phyloP scores from a whole-genome alignment of 2,888 invertebrate species.

The Caenorhabditis wallacei region DNA sequence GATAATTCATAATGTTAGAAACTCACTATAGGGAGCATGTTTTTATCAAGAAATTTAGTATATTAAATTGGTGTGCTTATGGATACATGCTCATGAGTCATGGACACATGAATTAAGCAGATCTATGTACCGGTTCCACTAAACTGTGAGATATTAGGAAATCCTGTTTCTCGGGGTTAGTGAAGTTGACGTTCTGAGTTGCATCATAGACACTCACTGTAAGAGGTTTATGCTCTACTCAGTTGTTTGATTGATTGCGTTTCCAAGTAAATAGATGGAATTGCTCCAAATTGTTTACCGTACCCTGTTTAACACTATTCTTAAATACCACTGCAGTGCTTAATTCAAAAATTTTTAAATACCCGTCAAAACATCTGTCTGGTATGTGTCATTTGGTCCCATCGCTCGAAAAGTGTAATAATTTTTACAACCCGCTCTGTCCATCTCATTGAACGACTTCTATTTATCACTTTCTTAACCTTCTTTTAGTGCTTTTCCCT shows the following conservation, averaged over 20 bases:
- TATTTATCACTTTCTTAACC: slow-evolving; percentile 47
- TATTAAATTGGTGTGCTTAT: no score
- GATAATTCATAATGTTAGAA: no score
- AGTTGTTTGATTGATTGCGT: background rate
- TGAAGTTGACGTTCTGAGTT: slow-evolving; percentile 10
- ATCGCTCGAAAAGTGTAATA: slow-evolving; percentile 43
- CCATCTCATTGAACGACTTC: slow-evolving; percentile 1
- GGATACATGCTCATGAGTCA: no score
- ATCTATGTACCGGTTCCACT: background rate
- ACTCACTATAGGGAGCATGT: no score
- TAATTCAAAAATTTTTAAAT: slow-evolving; percentile 3
- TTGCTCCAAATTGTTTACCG: no score
- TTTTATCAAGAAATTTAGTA: no score
- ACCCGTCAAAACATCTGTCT: slow-evolving; percentile 46
- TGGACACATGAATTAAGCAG: no score
- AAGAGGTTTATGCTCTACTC: slow-evolving; percentile 52
- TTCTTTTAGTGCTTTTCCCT: background rate
- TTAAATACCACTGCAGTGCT: background rate
- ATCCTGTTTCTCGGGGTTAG: background rate
- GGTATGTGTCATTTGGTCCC: slow-evolving; percentile 50
- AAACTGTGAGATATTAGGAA: background rate
- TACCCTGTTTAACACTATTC: no score
- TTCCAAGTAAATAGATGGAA: no score
- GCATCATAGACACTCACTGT: slow-evolving; percentile 50
- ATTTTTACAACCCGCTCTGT: slow-evolving; percentile 46